phyloP scores from a whole-genome alignment of 2,113 vertebrate species.

The Atrichornis clamosus region DNA sequence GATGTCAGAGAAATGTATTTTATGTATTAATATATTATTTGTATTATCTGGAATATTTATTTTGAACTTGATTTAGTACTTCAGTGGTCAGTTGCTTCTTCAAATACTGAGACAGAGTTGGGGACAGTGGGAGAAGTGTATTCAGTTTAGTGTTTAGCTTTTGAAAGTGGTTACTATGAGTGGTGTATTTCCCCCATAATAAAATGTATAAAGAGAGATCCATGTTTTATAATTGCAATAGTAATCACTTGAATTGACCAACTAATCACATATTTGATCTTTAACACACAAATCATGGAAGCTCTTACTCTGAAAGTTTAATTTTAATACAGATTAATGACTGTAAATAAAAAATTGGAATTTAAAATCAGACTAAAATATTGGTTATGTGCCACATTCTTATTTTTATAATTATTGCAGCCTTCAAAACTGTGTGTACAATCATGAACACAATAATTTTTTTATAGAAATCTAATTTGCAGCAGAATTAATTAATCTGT shows the following conservation, averaged over 20 bases:
- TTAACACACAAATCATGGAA: neutral
- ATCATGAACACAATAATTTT: neutral
- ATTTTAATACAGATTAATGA: neutral
- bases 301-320: neutral
- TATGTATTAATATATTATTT: neutral
- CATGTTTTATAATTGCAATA: neutral
- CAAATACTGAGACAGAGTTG: neutral
- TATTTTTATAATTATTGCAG: neutral
- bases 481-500: neutral
- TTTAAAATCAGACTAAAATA: neutral
- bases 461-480: neutral
- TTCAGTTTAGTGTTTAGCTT: neutral
- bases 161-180: neutral
- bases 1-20: neutral
- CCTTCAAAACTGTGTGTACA: neutral
- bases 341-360: neutral
- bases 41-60: neutral
- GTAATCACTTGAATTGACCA: neutral
- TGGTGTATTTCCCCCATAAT: neutral
- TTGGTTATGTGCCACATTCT: neutral
- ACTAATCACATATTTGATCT: neutral
- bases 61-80: neutral
- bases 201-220: neutral
- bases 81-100: neutral
- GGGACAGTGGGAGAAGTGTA: neutral